These are phyloP conservation scores for Macquaria ambigua DNA, from an alignment of 2,113 vertebrate species.

Conservation along the genomic window DNA sequence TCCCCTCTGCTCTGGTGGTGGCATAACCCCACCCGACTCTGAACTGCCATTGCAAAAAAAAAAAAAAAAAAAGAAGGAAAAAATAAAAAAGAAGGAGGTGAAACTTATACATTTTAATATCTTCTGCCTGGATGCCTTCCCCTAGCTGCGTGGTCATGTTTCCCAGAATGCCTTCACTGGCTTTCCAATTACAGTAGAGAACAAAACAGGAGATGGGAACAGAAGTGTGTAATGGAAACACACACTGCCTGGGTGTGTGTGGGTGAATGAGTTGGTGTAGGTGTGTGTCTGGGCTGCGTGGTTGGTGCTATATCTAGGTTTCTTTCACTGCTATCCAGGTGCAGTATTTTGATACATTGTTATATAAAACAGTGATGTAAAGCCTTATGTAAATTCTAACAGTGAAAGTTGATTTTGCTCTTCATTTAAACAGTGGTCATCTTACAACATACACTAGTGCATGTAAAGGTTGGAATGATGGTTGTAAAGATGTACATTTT, in stretches of 20 bases:
- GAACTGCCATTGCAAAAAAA: conserved; percentile 10
- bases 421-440: background rate
- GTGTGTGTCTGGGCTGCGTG: conserved; percentile 22
- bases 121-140: conserved; percentile 60
- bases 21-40: conserved; percentile 9
- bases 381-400: background rate
- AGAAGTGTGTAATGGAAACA: conserved; percentile 45
- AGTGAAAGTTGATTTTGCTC: background rate
- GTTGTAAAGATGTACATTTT: conserved; percentile 25
- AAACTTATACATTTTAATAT: conserved; percentile 76
- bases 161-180: conserved; percentile 64
- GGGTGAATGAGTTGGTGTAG: conserved; percentile 22
- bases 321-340: conserved; percentile 5
- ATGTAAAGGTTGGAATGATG: background rate
- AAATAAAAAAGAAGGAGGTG: conserved; percentile 9
- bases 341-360: conserved; percentile 17
- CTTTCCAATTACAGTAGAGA: conserved; percentile 71
- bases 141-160: conserved; percentile 48
- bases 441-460: conserved; percentile 39
- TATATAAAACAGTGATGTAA: conserved; percentile 46
- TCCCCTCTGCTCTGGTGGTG: conserved; percentile 15
- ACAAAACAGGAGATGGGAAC: conserved; percentile 61
- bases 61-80: background rate
- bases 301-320: conserved; percentile 28
- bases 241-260: conserved; percentile 41